These are phyloP conservation scores for Perizoma flavofasciatum DNA, from an alignment of 2,888 invertebrate species.

Conservation along the genomic window DNA sequence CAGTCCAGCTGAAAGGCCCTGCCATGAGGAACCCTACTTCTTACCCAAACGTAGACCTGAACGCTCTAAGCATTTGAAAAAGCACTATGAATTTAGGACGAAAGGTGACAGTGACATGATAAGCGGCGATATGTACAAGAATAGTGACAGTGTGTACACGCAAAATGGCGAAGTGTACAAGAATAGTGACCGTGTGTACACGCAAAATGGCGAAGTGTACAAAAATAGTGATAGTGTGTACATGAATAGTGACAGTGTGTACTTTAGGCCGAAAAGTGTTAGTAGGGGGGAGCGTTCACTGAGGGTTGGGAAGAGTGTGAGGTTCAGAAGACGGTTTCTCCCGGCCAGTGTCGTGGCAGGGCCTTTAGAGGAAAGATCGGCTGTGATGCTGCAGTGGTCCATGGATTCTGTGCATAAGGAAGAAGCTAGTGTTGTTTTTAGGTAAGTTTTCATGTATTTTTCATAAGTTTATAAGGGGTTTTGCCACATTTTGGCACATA, in stretches of 20 bases:
- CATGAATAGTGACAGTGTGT: constrained; percentile 52
- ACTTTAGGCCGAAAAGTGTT: constrained; percentile 63
- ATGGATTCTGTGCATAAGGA: constrained; percentile 66
- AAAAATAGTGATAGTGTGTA: constrained; percentile 32
- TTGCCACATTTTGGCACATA: no score
- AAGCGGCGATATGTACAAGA: constrained; percentile 9
- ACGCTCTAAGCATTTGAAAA: constrained; percentile 55
- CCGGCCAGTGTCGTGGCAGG: constrained; percentile 70
- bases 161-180: no score
- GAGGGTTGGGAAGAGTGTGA: constrained; percentile 51
- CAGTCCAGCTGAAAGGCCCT: constrained; percentile 62
- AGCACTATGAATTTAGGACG: constrained; percentile 50
- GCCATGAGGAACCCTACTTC: constrained; percentile 70
- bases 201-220: constrained; percentile 3
- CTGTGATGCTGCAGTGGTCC: constrained; percentile 69
- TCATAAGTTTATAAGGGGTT: no score
- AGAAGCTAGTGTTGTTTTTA: constrained; percentile 76
- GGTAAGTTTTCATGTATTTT: constrained; percentile 54
- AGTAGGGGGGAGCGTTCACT: constrained; percentile 57
- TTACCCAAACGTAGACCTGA: constrained; percentile 62
- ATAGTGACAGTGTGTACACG: constrained; percentile 1
- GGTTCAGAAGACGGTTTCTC: constrained; percentile 59
- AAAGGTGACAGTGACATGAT: constrained; percentile 43
- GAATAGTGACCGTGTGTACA: constrained; percentile 5
- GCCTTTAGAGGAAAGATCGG: constrained; percentile 54